These are phyloP conservation scores for Tapera naevia DNA, from an alignment of 2,797 vertebrate species.

Conservation along the genomic window DNA sequence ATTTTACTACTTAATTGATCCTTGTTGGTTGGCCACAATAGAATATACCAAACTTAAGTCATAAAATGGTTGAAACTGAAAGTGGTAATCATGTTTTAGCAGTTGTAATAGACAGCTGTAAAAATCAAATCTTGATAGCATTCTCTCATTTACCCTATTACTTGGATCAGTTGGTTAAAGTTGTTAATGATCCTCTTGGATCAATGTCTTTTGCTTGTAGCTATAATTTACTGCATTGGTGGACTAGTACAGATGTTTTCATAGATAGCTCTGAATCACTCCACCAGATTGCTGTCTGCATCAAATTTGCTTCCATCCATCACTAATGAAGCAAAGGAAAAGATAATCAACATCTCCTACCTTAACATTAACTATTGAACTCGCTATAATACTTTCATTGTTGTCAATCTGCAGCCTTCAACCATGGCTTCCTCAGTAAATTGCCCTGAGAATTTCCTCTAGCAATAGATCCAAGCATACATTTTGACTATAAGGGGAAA, in stretches of 20 bases:
- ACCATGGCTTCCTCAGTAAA: conserved; percentile 26
- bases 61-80: conserved; percentile 53
- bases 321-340: conserved; percentile 77
- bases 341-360: conserved; percentile 75
- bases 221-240: conserved; percentile 79
- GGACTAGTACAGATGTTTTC: conserved; percentile 78
- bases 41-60: conserved; percentile 39
- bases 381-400: conserved; percentile 46
- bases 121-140: conserved; percentile 73
- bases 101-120: conserved; percentile 57
- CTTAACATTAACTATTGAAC: conserved; percentile 57
- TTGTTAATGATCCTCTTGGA: conserved; percentile 80
- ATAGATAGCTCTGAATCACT: conserved; percentile 77
- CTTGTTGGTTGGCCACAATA: conserved; percentile 32
- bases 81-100: conserved; percentile 11
- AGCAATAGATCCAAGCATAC: background rate
- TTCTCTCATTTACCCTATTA: conserved; percentile 75
- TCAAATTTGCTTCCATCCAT: conserved; percentile 77
- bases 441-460: background rate
- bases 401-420: conserved; percentile 38
- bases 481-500: background rate
- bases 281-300: conserved; percentile 75
- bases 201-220: conserved; percentile 79
- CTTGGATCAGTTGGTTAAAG: conserved; percentile 79
- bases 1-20: conserved; percentile 64